Evolutionary conservation across 2,113 vertebrate species (phyloP), one percentile per base, ranked within the genome.

Genomic region (Pteronura brasiliensis): DNA sequence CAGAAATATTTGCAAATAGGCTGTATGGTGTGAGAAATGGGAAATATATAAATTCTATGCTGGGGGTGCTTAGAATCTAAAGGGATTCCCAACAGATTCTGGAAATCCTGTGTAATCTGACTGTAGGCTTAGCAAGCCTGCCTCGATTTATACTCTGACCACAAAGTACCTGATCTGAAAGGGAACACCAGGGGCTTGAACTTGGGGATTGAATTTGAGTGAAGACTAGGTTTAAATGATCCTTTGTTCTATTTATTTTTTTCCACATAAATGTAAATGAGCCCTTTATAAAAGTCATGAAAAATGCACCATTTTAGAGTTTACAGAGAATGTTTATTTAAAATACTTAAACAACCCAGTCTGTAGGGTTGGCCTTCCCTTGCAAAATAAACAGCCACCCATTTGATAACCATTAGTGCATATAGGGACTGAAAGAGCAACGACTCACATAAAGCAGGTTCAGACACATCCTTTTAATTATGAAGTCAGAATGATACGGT

Each of bases 281-380:
- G 59, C 69, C 87, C 83, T 98, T 98, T 97, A 95, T 94, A 96
- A 95, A 98, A 98, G 44, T 94, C 88, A 27, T 55, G 72, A 74
- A 96, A 98, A 98, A 98, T 94, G 93, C 72, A 85, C 72, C 76
- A 84, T 98, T 98, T 98, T 98, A 97, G 90, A 95, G 86, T 98
- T 98, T 98, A 96, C 67, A 97, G 74, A 95, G 97, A 95, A 92
- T 97, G 80, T 97, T 98, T 98, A 95, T 98, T 98, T 98, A 97
- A 98, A 98, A 96, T 97, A 96, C 90, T 98, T 96, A 87, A 97
- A 96, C 44, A 91, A 93, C 5, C 29, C 95, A 52, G 57, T 98
- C 87, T 80, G 59, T 7, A 20, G 96, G 47, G 44, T 88, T 96
- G 96, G 44, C 61, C 97, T 98, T 96, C 80, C 95, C 88, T 96